Conservation (phyloP, 2,113 vertebrate species). For the Carettochelys insculpta region DNA sequence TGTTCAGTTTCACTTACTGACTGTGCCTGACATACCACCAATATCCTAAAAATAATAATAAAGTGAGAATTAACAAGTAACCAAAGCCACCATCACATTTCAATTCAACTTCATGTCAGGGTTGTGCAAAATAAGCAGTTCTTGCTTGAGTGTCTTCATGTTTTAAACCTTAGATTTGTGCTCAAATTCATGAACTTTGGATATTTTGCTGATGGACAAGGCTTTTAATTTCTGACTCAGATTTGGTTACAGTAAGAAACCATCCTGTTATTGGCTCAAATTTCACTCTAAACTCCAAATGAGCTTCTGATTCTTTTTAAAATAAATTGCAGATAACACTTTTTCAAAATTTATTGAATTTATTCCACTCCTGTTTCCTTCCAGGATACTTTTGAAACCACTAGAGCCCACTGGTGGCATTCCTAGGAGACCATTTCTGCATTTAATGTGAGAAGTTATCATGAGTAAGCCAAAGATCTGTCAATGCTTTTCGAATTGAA, state of each 20-base stretch:
- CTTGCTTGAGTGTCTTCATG: background rate
- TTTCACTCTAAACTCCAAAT: background rate
- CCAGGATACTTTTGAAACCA: background rate
- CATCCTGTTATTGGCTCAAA: background rate
- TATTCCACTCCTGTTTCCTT: background rate
- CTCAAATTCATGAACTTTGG: background rate
- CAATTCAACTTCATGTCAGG: background rate
- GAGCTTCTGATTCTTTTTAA: background rate
- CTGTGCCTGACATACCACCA: background rate
- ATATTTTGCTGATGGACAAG: background rate
- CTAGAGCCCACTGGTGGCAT: background rate
- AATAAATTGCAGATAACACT: background rate
- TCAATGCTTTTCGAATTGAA: background rate
- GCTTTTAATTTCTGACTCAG: background rate
- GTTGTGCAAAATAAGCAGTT: background rate
- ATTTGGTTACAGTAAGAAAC: background rate
- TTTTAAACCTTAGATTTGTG: background rate
- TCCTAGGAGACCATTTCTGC: background rate
- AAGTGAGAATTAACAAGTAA: background rate
- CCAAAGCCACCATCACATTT: background rate
- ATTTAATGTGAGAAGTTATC: background rate
- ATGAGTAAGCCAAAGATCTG: background rate
- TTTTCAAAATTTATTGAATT: background rate
- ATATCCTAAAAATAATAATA: background rate
- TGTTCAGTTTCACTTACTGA: slow-evolving; percentile 47